Conservation (phyloP, 2,888 invertebrate genomes). For the Tiphia femorata region DNA sequence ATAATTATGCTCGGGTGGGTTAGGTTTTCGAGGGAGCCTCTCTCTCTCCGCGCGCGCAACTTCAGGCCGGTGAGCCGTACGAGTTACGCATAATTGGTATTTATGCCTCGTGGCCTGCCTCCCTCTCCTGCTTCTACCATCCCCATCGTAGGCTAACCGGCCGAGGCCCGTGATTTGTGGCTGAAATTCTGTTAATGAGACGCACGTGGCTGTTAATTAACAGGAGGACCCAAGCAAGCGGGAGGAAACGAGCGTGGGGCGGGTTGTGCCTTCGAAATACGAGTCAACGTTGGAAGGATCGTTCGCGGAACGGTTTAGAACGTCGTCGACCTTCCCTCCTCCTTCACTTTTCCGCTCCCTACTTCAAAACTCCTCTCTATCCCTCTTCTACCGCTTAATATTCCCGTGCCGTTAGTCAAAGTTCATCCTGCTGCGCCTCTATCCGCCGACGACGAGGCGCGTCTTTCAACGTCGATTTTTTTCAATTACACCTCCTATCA, state of each 20-base stretch:
- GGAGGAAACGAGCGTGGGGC: background rate
- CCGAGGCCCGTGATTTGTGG: constrained; percentile 56
- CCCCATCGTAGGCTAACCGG: no score
- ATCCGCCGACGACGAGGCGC: constrained; percentile 22
- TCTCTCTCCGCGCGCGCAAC: constrained; percentile 29
- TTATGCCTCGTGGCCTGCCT: constrained; percentile 49
- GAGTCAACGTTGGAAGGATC: background rate
- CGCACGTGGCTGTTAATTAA: constrained; percentile 60
- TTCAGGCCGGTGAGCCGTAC: constrained; percentile 35
- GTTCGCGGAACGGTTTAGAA: background rate
- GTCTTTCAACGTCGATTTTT: constrained; percentile 32
- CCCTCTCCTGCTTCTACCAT: no score
- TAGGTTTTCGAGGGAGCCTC: constrained; percentile 38
- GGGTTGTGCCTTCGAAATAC: constrained; percentile 2
- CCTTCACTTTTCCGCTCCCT: background rate
- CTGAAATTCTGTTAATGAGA: constrained; percentile 55
- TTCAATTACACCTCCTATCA: constrained; percentile 28
- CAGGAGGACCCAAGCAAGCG: constrained; percentile 17
- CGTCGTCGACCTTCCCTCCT: background rate
- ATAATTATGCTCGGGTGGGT: constrained; percentile 48
- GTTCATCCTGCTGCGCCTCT: background rate
- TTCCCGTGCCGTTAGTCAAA: background rate
- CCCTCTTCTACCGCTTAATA: background rate
- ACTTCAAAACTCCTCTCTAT: background rate
- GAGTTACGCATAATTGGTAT: constrained; percentile 58